Evolutionary conservation across 1,140 invertebrate species (phyloP), one percentile per base, ranked within the genome.

Genomic region (Papilio xuthus): DNA sequence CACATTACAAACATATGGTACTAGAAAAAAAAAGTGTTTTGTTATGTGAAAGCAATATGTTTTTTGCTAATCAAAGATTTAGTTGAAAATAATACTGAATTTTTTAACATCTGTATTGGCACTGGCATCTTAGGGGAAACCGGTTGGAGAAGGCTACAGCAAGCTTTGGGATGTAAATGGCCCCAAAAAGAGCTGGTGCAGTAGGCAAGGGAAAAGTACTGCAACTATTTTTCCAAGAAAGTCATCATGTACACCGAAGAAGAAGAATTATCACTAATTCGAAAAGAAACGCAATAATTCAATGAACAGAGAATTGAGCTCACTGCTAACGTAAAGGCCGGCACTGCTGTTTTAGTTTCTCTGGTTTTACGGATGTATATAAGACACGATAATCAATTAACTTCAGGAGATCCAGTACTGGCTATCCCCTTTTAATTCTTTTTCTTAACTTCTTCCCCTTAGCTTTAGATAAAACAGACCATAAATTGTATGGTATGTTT

Each of bases 1-100:
- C 92, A 92, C 80, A 80, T 83, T 87, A 84, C 85, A 84, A 88
- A 88, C 90, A 92, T 89, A 85, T 89, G 90, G 81, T 79, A 71
- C 47, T 41, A 20, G 80, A 81, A 83, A 87, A 89, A 87, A 89
- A 87, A 85, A 84, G 56, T 80, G 73, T 82, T 86, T 82, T 86
- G 79, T 88, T 85, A 81, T 84, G 79, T 82, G 82, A 73, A 81
- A 81, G 80, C 44, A 47, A 44, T 69, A 72, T 77, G 53, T 79
- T 73, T 63, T 70, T 72, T 77, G 42, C 79, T 56, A 77, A 60
- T 80, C 60, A 74, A 42, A 73, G 44, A 69, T 76, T 78, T 82
- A 60, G 77, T 67, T 67, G 4, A 20, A 18, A 18, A 67, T 28
- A 1, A 67, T 28, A 53, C 50, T 53, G 50, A n/a, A 20, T 53